These are phyloP conservation scores for Heliconius erato DNA, from an alignment of 2,888 invertebrate species.

Conservation along the genomic window DNA sequence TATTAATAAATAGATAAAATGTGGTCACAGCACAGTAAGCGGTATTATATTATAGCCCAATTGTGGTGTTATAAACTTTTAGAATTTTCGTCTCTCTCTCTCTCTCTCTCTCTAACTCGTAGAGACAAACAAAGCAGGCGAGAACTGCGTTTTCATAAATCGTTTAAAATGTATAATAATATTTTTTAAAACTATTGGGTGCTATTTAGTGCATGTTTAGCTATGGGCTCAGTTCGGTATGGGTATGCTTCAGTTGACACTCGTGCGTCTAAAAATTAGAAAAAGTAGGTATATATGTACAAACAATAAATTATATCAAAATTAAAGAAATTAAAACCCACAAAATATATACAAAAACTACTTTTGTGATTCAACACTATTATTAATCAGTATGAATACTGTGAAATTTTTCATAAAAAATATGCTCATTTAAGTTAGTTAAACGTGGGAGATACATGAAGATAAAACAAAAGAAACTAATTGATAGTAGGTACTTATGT, in stretches of 20 bases:
- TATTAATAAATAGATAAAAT: constrained; percentile 15
- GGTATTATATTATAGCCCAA: constrained; percentile 52
- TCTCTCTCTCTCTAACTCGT: neutral
- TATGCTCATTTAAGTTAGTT: constrained; percentile 2
- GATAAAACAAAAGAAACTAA: constrained; percentile 43
- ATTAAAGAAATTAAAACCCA: neutral
- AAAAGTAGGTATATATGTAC: too few relatives aligned
- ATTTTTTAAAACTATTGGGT: neutral
- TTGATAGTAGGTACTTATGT: constrained; percentile 38
- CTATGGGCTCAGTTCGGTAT: too few relatives aligned
- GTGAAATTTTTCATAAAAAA: neutral
- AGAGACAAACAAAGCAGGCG: neutral
- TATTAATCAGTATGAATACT: neutral
- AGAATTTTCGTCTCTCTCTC: neutral
- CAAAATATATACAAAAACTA: constrained; percentile 39
- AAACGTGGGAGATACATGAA: neutral
- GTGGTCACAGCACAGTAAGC: constrained; percentile 55
- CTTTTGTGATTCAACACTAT: neutral
- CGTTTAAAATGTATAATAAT: neutral
- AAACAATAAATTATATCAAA: too few relatives aligned
- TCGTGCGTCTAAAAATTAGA: too few relatives aligned
- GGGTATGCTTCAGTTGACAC: too few relatives aligned
- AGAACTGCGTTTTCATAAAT: neutral
- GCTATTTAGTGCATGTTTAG: too few relatives aligned
- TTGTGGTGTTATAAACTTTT: constrained; percentile 33